A percentile compares a stretch with the other conserved stretches of the same genome.
Conservation (phyloP, 2,888 invertebrate genomes). For the Lochmaea crataegi region DNA sequence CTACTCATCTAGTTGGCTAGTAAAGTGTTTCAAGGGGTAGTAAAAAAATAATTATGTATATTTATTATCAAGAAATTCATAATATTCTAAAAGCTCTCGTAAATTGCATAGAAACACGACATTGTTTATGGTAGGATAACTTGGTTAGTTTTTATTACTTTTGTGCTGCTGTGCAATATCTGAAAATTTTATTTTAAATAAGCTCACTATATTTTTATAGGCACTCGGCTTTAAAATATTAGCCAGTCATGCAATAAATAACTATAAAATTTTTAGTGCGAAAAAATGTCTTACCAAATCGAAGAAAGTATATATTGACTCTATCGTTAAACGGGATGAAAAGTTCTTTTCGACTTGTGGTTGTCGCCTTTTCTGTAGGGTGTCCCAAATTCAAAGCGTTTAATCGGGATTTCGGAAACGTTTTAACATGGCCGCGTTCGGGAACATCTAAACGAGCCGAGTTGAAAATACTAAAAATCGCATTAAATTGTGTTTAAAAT, state of each 20-base stretch:
- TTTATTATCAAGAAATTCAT: not conserved
- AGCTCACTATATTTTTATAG: not conserved
- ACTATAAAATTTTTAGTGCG: not conserved
- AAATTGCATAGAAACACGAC: not conserved
- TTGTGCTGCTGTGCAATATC: not conserved
- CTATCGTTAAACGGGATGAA: no score
- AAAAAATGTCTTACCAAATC: not conserved
- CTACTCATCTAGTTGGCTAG: no score
- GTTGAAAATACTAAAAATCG: no score
- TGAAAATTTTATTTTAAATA: not conserved
- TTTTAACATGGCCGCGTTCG: no score
- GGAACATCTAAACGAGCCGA: no score
- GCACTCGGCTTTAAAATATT: not conserved
- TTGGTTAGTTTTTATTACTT: not conserved
- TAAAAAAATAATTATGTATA: not conserved
- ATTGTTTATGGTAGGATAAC: not conserved
- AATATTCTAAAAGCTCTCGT: no score
- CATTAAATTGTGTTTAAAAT: no score
- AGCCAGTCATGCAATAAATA: not conserved
- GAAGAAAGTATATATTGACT: not conserved
- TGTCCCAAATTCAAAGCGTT: no score
- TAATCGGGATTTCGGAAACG: no score
- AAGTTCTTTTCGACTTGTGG: no score
- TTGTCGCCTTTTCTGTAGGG: no score
- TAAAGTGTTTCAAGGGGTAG: no score